Conservation (phyloP, 2,113 vertebrate species). For the Oncorhynchus tshawytscha region DNA sequence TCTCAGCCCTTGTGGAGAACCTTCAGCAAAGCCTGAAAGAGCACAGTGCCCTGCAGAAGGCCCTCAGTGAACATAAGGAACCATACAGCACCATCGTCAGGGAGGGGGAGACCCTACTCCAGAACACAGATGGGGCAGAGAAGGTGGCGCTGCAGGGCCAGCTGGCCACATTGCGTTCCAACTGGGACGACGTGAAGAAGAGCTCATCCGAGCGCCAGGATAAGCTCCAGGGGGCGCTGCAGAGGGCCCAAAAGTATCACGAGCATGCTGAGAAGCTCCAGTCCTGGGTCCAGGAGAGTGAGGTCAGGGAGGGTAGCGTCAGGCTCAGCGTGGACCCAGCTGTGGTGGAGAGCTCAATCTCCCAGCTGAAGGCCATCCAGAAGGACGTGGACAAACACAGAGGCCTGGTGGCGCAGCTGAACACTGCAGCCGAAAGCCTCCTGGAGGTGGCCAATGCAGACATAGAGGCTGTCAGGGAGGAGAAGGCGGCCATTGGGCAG, state of each 20-base stretch:
- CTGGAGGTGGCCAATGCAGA: conserved; percentile 82
- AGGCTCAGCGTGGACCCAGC: conserved; percentile 75
- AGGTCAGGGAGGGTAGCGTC: conserved; percentile 70
- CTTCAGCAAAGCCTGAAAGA: conserved; percentile 80
- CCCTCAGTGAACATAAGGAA: conserved; percentile 70
- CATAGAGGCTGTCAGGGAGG: conserved; percentile 78
- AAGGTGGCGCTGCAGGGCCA: conserved; percentile 85
- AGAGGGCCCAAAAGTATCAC: conserved; percentile 82
- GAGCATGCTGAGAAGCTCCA: conserved; percentile 81
- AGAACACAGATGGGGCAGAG: conserved; percentile 87
- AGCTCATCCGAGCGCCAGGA: conserved; percentile 76
- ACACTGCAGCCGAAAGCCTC: conserved; percentile 79
- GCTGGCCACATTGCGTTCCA: conserved; percentile 77
- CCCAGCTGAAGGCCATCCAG: conserved; percentile 83
- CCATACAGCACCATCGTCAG: conserved; percentile 80
- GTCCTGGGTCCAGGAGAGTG: conserved; percentile 85
- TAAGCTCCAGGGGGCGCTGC: conserved; percentile 79
- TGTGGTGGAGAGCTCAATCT: conserved; percentile 78
- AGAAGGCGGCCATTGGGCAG: conserved; percentile 74
- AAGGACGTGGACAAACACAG: conserved; percentile 91
- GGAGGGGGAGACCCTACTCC: conserved; percentile 88
- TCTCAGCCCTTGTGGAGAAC: conserved; percentile 81
- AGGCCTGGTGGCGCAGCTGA: conserved; percentile 84
- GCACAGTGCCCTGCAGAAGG: conserved; percentile 76
- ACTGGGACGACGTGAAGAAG: conserved; percentile 88